Conservation (phyloP, 2,888 invertebrate species). For the Netelia virgata region DNA sequence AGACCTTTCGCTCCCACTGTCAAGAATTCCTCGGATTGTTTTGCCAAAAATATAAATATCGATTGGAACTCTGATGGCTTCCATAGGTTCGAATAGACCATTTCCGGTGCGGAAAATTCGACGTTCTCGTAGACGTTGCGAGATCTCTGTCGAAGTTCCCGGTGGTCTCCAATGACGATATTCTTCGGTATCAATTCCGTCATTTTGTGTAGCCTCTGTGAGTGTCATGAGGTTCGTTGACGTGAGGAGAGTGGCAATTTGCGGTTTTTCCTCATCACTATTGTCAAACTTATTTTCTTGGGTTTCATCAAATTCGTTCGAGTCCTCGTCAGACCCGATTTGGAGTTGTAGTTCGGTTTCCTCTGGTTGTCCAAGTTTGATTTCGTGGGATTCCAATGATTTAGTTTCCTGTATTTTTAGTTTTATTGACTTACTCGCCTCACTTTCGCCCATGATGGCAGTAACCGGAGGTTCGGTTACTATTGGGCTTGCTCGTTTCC, state of each 20-base stretch:
- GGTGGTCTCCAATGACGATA: slow-evolving; percentile 26
- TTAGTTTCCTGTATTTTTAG: slow-evolving; percentile 5
- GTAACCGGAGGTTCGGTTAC: slow-evolving; percentile 45
- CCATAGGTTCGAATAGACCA: neutral
- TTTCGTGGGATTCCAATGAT: neutral
- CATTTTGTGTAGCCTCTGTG: neutral
- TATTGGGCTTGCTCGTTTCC: slow-evolving; percentile 63
- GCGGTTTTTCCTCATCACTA: slow-evolving; percentile 3
- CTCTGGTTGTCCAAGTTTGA: neutral
- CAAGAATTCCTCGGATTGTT: neutral
- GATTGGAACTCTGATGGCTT: neutral
- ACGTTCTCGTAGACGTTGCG: neutral
- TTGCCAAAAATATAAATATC: neutral
- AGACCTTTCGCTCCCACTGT: slow-evolving; percentile 3
- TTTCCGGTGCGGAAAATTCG: slow-evolving; percentile 16
- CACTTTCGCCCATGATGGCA: slow-evolving; percentile 20
- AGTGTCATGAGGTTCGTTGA: neutral
- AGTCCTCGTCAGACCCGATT: neutral
- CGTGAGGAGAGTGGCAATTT: slow-evolving; percentile 2
- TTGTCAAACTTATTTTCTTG: neutral
- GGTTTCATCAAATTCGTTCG: slow-evolving; percentile 5
- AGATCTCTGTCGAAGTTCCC: neutral
- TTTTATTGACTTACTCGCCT: neutral
- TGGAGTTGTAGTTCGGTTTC: neutral
- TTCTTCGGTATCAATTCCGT: neutral